Evolutionary conservation across 1,140 invertebrate species (phyloP).

Genomic region (Lysiphlebus fabarum): DNA sequence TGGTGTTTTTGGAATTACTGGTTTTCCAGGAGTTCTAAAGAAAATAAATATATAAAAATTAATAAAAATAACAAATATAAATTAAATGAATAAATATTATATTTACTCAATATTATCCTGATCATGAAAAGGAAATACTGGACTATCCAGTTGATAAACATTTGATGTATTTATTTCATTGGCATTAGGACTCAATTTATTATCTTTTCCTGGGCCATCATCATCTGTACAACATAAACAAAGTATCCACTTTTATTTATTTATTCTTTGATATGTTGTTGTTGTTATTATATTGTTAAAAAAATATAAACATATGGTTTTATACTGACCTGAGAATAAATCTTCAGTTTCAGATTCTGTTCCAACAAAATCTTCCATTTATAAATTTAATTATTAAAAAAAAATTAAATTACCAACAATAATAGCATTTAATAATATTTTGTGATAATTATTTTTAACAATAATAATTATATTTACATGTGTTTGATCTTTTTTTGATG

Average conservation of each 20-base stretch:
- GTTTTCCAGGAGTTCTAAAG: conserved; percentile 32
- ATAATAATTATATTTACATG: too few relatives aligned
- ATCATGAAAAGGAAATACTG: conserved; percentile 20
- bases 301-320: neutral
- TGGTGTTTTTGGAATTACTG: conserved; percentile 38
- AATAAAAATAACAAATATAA: neutral
- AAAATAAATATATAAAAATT: conserved; percentile 10
- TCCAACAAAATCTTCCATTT: neutral
- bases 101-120: conserved; percentile 21
- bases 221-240: conserved; percentile 29
- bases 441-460: too few relatives aligned
- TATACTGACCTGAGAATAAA: conserved; percentile 33
- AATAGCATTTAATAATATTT: too few relatives aligned
- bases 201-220: conserved; percentile 20
- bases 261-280: conserved; percentile 4
- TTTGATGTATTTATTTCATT: conserved; percentile 18
- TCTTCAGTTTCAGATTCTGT: conserved; percentile 27
- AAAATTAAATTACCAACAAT: too few relatives aligned
- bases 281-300: conserved; percentile 2
- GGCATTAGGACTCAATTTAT: neutral
- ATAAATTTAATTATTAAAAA: too few relatives aligned
- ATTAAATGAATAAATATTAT: conserved; percentile 3
- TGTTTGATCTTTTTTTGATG: too few relatives aligned
- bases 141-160: conserved; percentile 25
- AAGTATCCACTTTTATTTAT: conserved; percentile 1